Conservation (phyloP, 2,888 invertebrate species). For the Conus canariensis region DNA sequence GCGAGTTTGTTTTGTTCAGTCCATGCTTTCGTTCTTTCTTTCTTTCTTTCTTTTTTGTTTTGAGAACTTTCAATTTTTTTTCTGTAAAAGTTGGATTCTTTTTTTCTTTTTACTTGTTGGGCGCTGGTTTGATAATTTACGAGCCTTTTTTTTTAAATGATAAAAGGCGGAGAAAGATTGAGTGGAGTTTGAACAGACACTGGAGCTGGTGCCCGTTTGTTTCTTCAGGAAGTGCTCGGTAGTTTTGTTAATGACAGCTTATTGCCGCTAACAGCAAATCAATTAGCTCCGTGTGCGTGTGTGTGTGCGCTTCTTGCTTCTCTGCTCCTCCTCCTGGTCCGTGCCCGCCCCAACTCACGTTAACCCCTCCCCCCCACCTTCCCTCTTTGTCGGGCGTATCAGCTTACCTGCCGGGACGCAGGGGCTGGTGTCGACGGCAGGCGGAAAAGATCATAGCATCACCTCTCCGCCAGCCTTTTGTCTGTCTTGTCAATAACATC, state of each 20-base stretch:
- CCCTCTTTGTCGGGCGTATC: not conserved
- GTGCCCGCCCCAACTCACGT: not conserved
- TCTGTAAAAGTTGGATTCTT: too few relatives aligned
- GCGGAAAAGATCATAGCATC: not conserved
- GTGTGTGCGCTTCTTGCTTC: too few relatives aligned
- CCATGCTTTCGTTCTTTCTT: too few relatives aligned
- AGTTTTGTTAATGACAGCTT: constrained; percentile 29
- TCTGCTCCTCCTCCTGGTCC: not conserved
- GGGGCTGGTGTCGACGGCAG: not conserved
- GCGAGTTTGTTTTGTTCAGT: too few relatives aligned
- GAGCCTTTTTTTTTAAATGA: not conserved
- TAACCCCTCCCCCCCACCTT: too few relatives aligned
- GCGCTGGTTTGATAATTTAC: not conserved
- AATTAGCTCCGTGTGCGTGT: not conserved
- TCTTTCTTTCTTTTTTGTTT: too few relatives aligned
- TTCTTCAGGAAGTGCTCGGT: constrained; percentile 20
- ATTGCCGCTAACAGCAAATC: constrained; percentile 23
- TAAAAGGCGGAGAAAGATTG: not conserved
- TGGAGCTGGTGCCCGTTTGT: not conserved
- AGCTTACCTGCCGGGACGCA: not conserved
- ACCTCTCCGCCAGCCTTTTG: not conserved
- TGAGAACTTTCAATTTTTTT: too few relatives aligned
- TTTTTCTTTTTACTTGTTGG: too few relatives aligned
- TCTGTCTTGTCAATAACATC: constrained; percentile 18
- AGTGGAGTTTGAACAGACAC: not conserved